Conservation (phyloP, 2,797 vertebrate species). For the Erithacus rubecula region DNA sequence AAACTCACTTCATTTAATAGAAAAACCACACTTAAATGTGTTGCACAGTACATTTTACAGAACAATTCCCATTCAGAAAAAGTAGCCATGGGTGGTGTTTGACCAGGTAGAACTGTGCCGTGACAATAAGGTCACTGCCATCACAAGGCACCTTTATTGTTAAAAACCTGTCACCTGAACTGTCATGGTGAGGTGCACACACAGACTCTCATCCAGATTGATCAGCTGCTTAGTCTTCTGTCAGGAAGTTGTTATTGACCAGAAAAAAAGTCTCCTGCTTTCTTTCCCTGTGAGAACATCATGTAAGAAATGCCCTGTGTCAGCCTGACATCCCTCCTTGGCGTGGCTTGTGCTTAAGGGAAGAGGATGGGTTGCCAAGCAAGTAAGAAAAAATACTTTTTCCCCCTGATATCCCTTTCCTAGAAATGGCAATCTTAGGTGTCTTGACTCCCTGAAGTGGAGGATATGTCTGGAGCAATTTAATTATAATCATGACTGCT, state of each 20-base stretch:
- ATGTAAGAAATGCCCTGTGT: background rate
- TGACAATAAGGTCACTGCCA: background rate
- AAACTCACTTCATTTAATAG: background rate
- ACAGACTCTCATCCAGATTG: background rate
- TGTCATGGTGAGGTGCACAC: background rate
- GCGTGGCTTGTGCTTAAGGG: background rate
- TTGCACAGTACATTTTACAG: background rate
- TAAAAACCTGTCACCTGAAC: background rate
- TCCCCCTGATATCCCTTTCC: background rate
- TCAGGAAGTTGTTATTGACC: background rate
- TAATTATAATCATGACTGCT: background rate
- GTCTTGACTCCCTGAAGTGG: background rate
- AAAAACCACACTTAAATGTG: background rate
- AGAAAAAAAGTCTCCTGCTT: background rate
- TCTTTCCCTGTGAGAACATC: background rate
- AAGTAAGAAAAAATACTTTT: background rate
- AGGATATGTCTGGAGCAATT: background rate
- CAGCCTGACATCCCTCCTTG: background rate
- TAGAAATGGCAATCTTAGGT: background rate
- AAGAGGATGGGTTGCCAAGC: background rate
- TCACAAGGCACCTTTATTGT: background rate
- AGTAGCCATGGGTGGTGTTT: background rate
- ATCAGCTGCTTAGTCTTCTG: background rate
- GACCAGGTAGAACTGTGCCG: background rate
- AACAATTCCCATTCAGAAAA: background rate